A percentile compares a stretch with the other conserved stretches of the same genome.
Evolutionary conservation across 2,797 vertebrate species (phyloP).

Genomic region (Crotalus adamanteus): DNA sequence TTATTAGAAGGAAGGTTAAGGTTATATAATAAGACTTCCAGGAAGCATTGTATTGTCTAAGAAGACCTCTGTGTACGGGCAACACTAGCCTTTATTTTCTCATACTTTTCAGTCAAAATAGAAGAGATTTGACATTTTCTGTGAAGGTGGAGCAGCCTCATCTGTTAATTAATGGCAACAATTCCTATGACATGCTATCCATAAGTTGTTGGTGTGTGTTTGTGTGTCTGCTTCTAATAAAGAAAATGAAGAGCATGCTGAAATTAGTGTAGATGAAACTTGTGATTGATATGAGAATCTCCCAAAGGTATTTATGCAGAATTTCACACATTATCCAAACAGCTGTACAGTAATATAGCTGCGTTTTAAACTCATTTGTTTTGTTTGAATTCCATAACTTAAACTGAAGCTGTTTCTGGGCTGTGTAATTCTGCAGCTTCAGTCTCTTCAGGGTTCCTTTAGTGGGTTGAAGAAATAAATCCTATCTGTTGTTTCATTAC

Average conservation of each 20-base stretch:
- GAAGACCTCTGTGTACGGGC: not conserved
- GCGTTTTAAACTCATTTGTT: slow-evolving; percentile 61
- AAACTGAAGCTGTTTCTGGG: slow-evolving; percentile 13
- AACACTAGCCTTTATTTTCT: not conserved
- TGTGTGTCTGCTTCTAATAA: not conserved
- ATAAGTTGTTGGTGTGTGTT: not conserved
- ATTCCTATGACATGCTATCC: not conserved
- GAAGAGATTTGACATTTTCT: not conserved
- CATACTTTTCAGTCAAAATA: not conserved
- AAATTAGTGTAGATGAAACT: slow-evolving; percentile 18
- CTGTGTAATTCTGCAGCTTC: slow-evolving; percentile 55
- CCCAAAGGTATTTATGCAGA: slow-evolving; percentile 48
- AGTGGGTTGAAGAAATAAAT: slow-evolving; percentile 62
- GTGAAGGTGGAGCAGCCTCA: not conserved
- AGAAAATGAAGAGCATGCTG: slow-evolving; percentile 5
- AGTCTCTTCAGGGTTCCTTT: slow-evolving; percentile 54
- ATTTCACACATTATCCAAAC: slow-evolving; percentile 12
- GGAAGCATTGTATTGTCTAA: not conserved
- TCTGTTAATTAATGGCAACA: not conserved
- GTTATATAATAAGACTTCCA: not conserved
- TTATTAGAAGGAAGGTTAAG: not conserved
- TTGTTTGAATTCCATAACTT: slow-evolving; percentile 39
- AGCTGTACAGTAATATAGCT: slow-evolving; percentile 62
- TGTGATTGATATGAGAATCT: slow-evolving; percentile 30
- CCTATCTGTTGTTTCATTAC: slow-evolving; percentile 61